Base-by-base conservation (phyloP, 2,113 vertebrate genomes). In the Sebastes schlegelii region DNA sequence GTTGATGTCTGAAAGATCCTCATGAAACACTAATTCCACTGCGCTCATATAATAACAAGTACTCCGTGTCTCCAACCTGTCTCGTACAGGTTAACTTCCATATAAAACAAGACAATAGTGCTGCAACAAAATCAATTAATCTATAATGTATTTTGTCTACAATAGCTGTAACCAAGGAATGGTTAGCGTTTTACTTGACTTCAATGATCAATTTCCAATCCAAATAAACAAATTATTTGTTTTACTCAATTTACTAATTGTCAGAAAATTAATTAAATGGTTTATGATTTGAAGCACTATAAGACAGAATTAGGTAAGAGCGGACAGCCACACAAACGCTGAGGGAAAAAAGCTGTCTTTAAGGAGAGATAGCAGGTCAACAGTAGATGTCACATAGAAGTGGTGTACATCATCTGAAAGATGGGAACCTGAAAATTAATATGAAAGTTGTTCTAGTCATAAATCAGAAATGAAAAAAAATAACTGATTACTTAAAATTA, bases 1-100 rank as follows among this genome's bases (percentile, higher is more conserved):
- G 34, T 7, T 68, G 71, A 75, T 13, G 16, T 45, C 69, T 54
- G 43, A 52, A 55, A 67, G 43, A 80, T 40, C n/a, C 6, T 43
- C 4, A 16, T 9, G 14, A 2, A 48, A 52, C 40, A 60, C 3
- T 4, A 34, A 72, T 23, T 78, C 48, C 51, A 7, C 23, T 45
- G 51, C 60, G 45, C 8, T 51, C 73, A 68, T 8, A 60, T 19
- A 64, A 13, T 6, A 61, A 45, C 42, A 54, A 57, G 55, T 16
- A 21, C 13, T 61, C 9, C 68, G 14, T 43, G 77, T 34, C 58
- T 62, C 5, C 13, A 4, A 4, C 40, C 23, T 52, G 65, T 69
- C 75, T 57, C 3, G 0, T 11, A 19, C 19, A 61, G 21, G 45
- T 60, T 19, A 58, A 48, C 16, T 34, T 55, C 55, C n/a, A 26